Evolutionary conservation across 53 echinoderm and acorn worm species (phyloP).

Genomic region (Echinometra lucunter): DNA sequence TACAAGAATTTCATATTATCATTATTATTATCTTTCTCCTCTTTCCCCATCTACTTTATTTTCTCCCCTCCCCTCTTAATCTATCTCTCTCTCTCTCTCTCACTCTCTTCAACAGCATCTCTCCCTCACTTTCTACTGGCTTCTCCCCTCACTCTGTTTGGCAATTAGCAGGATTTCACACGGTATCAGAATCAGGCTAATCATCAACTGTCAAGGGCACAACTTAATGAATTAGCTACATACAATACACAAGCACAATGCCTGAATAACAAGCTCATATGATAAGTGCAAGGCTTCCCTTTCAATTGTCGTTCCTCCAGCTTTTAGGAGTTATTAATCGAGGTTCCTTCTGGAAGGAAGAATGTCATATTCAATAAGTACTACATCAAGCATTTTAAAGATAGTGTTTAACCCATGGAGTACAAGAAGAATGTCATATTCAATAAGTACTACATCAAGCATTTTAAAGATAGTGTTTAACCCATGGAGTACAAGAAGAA

Average conservation of each 20-base stretch:
- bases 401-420: too few species aligned
- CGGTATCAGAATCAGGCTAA: background rate
- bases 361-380: background rate
- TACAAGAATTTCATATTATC: background rate
- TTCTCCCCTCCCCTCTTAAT: background rate
- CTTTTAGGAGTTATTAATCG: background rate
- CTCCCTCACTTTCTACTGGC: background rate
- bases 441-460: too few species aligned
- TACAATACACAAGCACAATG: background rate
- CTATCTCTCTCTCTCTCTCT: background rate
- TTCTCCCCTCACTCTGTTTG: background rate
- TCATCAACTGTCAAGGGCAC: background rate
- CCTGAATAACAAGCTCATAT: background rate
- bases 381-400: background rate
- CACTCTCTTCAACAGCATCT: background rate
- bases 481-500: too few species aligned
- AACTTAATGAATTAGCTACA: background rate
- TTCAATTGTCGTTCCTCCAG: background rate
- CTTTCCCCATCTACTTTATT: background rate
- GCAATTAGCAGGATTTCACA: background rate
- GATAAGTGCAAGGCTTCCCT: background rate
- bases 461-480: too few species aligned
- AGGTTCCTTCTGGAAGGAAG: background rate
- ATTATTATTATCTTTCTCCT: background rate
- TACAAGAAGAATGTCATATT: too few species aligned